phyloP scores from a whole-genome alignment of 2,888 invertebrate genomes.

The Drosophila kanekoi region DNA sequence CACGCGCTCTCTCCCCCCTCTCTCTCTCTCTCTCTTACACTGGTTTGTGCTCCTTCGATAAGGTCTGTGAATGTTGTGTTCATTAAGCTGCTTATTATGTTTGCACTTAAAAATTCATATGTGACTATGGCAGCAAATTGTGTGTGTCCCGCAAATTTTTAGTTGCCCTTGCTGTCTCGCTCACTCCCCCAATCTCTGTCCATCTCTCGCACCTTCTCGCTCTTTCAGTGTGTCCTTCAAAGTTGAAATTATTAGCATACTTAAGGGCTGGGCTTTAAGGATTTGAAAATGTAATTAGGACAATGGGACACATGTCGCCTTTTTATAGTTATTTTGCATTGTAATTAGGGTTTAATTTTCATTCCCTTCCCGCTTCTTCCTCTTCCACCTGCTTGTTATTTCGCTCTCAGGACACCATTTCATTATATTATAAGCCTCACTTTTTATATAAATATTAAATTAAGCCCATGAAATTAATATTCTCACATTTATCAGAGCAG shows the following conservation, averaged over 20 bases:
- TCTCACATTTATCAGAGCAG: conserved; percentile 25
- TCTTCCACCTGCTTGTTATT: conserved; percentile 1
- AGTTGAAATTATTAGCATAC: conserved; percentile 72
- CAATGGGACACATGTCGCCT: conserved; percentile 34
- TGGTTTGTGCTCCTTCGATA: conserved; percentile 3
- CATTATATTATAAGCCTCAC: conserved; percentile 14
- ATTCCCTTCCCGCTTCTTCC: neutral
- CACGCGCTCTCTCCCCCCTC: neutral
- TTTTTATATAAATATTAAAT: conserved; percentile 70
- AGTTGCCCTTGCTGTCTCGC: conserved; percentile 30
- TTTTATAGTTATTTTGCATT: conserved; percentile 53
- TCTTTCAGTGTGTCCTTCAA: conserved; percentile 34
- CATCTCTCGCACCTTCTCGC: neutral
- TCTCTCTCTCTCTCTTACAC: neutral
- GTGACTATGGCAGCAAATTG: conserved; percentile 71
- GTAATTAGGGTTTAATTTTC: conserved; percentile 47
- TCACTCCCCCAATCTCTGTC: neutral
- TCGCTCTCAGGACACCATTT: conserved; percentile 50
- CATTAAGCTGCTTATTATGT: conserved; percentile 80
- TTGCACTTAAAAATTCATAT: conserved; percentile 81
- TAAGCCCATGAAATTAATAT: conserved; percentile 47
- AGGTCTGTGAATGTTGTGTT: conserved; percentile 53
- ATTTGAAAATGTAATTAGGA: conserved; percentile 62
- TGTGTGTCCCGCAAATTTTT: conserved; percentile 43
- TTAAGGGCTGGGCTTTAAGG: conserved; percentile 51